Evolutionary conservation across 2,797 vertebrate genomes (phyloP).

Genomic region (Neomorphus geoffroyi): DNA sequence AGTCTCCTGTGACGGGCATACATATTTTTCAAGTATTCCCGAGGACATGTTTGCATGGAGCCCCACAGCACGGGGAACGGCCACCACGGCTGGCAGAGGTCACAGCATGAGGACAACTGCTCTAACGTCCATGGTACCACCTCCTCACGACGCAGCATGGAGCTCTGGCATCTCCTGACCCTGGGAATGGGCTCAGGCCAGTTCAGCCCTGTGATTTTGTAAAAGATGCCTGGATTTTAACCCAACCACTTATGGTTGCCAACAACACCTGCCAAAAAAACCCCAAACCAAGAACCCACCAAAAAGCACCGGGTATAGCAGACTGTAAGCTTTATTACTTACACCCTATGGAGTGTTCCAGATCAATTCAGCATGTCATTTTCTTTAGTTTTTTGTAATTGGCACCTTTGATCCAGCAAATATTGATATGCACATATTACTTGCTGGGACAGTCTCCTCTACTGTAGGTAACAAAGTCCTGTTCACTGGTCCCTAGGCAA

Average conservation of each 20-base stretch:
- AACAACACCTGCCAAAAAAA: neutral
- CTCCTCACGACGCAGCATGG: accelerated
- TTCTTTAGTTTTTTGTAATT: neutral
- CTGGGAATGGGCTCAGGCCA: neutral
- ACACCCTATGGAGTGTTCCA: neutral
- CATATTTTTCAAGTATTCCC: neutral
- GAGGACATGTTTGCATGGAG: neutral
- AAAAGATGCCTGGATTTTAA: neutral
- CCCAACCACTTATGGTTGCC: neutral
- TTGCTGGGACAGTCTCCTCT: neutral
- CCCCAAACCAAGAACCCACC: too few relatives aligned
- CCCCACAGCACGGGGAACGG: accelerated
- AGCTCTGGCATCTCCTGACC: neutral
- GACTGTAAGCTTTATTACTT: neutral
- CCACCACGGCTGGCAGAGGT: neutral
- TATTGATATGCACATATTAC: neutral
- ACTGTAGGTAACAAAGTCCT: neutral
- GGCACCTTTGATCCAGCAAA: neutral
- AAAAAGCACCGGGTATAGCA: neutral
- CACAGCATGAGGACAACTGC: neutral
- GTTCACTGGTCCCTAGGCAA: slow-evolving; percentile 32
- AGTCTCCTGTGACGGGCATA: neutral
- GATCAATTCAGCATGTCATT: neutral
- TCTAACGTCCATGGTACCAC: neutral
- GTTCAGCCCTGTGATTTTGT: neutral